Conservation (phyloP, 2,888 invertebrate genomes). For the Anthophora plumipes region DNA sequence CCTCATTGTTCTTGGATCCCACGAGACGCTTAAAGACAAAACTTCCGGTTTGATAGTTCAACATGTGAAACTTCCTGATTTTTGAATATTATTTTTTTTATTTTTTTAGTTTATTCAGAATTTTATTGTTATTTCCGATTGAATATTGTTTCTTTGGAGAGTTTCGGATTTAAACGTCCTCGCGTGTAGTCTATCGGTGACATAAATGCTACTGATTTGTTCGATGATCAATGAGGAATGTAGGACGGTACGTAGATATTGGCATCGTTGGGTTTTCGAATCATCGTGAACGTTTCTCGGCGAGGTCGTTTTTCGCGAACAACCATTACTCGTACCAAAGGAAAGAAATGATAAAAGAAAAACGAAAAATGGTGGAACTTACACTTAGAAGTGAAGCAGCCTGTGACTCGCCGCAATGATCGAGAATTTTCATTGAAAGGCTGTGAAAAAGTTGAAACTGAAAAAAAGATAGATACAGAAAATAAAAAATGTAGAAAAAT, state of each 20-base stretch:
- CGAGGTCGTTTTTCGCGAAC: not conserved
- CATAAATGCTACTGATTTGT: constrained; percentile 20
- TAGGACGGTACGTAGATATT: constrained; percentile 66
- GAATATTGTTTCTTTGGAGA: not conserved
- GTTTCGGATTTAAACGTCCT: constrained; percentile 22
- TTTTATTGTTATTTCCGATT: not conserved
- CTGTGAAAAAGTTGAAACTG: not conserved
- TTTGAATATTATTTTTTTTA: not conserved
- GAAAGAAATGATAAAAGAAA: not conserved
- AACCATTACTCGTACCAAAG: not conserved
- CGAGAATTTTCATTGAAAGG: not conserved
- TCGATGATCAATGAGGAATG: constrained; percentile 53
- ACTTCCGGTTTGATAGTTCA: not conserved
- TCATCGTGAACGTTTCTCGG: not conserved
- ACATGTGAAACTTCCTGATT: not conserved
- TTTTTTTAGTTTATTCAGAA: not conserved
- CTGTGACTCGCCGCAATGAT: too few relatives aligned
- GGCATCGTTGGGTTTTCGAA: constrained; percentile 37
- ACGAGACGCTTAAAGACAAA: constrained; percentile 11
- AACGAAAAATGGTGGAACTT: not conserved
- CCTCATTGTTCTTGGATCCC: constrained; percentile 10
- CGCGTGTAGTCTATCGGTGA: not conserved
- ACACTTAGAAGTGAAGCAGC: too few relatives aligned
- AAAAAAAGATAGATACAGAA: not conserved
- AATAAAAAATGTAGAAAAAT: not conserved